Conservation (phyloP, 2,113 vertebrate species). For the Nycticebus coucang region DNA sequence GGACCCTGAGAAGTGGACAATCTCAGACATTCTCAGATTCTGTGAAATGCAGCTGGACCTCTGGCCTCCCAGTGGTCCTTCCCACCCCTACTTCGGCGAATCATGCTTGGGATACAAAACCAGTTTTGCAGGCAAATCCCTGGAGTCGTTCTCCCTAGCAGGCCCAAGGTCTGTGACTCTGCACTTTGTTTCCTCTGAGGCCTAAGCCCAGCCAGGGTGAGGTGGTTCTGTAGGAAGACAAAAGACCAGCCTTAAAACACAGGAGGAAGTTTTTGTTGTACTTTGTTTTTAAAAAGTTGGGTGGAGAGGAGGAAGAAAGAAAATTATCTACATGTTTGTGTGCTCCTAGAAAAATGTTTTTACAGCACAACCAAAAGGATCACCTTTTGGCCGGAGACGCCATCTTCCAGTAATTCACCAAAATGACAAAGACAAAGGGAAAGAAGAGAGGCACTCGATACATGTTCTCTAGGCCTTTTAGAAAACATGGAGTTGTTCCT, state of each 20-base stretch:
- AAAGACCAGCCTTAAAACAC: not conserved
- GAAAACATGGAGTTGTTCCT: too few relatives aligned
- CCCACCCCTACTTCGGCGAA: not conserved
- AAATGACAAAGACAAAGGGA: too few relatives aligned
- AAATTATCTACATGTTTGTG: not conserved
- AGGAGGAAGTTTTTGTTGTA: not conserved
- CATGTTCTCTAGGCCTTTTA: too few relatives aligned
- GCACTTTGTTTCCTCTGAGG: slow-evolving; percentile 14
- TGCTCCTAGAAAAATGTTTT: not conserved
- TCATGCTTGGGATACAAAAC: not conserved
- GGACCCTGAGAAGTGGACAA: not conserved
- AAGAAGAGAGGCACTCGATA: too few relatives aligned
- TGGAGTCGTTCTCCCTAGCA: not conserved
- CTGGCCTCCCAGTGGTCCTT: not conserved
- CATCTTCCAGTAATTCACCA: too few relatives aligned
- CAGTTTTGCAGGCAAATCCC: not conserved
- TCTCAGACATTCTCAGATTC: not conserved
- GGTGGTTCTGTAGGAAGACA: not conserved
- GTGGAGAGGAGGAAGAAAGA: not conserved
- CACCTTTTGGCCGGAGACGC: too few relatives aligned
- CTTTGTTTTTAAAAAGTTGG: not conserved
- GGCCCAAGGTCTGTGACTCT: not conserved
- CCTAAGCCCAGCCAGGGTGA: not conserved
- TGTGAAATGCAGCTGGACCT: not conserved
- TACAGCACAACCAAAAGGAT: not conserved